phyloP scores from a whole-genome alignment of 2,888 invertebrate genomes.

The Aleiodes alternator region DNA sequence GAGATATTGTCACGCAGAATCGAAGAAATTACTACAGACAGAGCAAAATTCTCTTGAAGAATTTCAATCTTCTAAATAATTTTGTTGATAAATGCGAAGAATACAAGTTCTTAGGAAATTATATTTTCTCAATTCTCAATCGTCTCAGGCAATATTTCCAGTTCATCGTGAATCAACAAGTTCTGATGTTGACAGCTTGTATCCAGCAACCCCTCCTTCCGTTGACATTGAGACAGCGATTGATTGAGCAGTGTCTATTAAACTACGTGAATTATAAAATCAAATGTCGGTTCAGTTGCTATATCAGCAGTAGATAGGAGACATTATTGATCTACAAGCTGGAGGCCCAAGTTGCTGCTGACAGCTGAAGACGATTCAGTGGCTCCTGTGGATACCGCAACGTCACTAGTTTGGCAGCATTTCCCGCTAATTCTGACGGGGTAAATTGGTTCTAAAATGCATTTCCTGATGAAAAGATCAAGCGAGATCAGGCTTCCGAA shows the following conservation, averaged over 20 bases:
- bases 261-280: constrained; percentile 79
- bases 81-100: no score
- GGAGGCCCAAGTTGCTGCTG: constrained; percentile 81
- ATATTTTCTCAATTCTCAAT: constrained; percentile 15
- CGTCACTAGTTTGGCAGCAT: constrained; percentile 64
- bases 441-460: constrained; percentile 33
- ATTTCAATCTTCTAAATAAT: constrained; percentile 76
- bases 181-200: constrained; percentile 82
- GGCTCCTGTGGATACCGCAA: constrained; percentile 59
- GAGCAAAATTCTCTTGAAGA: constrained; percentile 81
- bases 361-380: constrained; percentile 75
- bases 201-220: constrained; percentile 81
- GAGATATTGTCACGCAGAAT: constrained; percentile 84
- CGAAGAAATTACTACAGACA: constrained; percentile 87
- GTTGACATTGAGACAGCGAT: constrained; percentile 83
- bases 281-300: constrained; percentile 85
- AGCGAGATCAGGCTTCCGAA: no score
- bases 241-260: constrained; percentile 85
- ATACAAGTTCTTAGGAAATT: not conserved
- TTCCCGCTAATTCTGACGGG: constrained; percentile 58
- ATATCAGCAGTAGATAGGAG: constrained; percentile 87
- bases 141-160: constrained; percentile 85
- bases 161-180: constrained; percentile 87
- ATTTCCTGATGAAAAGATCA: no score
- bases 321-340: constrained; percentile 89